Evolutionary conservation across 2,113 vertebrate genomes (phyloP), one percentile per base, ranked within the genome.

Genomic region (Sardina pilchardus): DNA sequence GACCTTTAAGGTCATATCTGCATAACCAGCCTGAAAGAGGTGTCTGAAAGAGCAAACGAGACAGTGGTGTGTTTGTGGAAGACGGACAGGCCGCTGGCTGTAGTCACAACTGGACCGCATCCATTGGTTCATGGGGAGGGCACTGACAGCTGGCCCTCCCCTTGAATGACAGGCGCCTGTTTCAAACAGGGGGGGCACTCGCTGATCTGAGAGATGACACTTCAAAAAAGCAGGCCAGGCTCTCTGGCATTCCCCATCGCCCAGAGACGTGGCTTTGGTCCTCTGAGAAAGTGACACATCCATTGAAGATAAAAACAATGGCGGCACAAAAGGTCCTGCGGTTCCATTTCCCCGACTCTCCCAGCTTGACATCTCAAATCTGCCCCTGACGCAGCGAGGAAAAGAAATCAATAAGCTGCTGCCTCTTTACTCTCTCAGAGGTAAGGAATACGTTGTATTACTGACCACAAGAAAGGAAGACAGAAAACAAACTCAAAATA

Each of bases 301-400:
- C 47, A 83, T 85, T 83, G 81, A 86, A 88, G 87, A 85, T 85
- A 81, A 88, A 78, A 88, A 88, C 67, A 75, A 82, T 83, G 17
- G 45, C 47, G 43, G 71, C 85, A 82, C 75, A 86, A 85, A 47
- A 87, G 63, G 17, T 67, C 36, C 42, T 42, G 67, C 80, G 21
- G 47, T 81, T 86, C 63, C 17, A 80, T 82, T 86, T 50, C 84
- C 71, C n/a, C 63, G 50, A 75, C 47, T 16, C 83, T 44, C 82
- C 21, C 42, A 56, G 75, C 44, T 87, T 63, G 82, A 83, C 86
- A 86, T 89, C 82, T 84, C 48, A 53, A 82, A 75, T 63, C 83
- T 82, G 47, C 84, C 67, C 34, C 81, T 88, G 84, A 85, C 45
- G 42, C 80, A n/a, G 59, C 21, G 53, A 48, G 30, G 44, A 85